Evolutionary conservation across 2,797 vertebrate species (phyloP), one percentile per base, ranked within the genome.

Genomic region (Kryptopterus vitreolus): DNA sequence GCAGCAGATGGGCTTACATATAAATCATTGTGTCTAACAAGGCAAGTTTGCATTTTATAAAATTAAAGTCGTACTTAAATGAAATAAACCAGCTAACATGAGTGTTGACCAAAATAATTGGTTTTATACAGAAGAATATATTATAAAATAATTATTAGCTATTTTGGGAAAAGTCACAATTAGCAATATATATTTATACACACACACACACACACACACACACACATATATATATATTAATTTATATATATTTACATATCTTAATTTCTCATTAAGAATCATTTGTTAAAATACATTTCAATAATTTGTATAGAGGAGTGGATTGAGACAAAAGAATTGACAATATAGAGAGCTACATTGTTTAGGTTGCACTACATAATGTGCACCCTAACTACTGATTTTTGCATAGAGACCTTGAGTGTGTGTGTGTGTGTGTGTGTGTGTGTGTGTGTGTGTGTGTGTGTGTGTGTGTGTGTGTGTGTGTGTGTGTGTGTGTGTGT

Each of bases 361-460:
- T 58, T 58, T n/a, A 58, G 24, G 57, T 59, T 59, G 15, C 24
- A 59, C 57, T 59, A 4, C 24, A 59, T 24, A 59, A 59, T 26
- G n/a, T 35, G 20, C 22, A 66, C 22, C 52, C 43, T 38, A 71
- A 55, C 38, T 46, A 46, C 66, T 71, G 29, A 52, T 71, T 43
- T 71, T 26, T 50, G 66, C 66, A 61, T 50, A 70, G 61, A 78
- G 55, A 65, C 46, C 26, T 22, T 55, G 35, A 48, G 35, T 59
- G 43, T 71, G 57, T 26, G n/a, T 24, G 29, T 13, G 46, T 12
- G 52, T 24, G 33, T 38, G n/a, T 43, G 11, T 73, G 52, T 73
- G 71, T 57, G 52, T 74, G 29, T 74, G 31, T 59, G 29, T n/a
- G 55, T 43, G 53, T 24, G 12, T 35, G 50, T 12, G n/a, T n/a